phyloP scores from a whole-genome alignment of 2,113 vertebrate species.

The Trematocara variabile region DNA sequence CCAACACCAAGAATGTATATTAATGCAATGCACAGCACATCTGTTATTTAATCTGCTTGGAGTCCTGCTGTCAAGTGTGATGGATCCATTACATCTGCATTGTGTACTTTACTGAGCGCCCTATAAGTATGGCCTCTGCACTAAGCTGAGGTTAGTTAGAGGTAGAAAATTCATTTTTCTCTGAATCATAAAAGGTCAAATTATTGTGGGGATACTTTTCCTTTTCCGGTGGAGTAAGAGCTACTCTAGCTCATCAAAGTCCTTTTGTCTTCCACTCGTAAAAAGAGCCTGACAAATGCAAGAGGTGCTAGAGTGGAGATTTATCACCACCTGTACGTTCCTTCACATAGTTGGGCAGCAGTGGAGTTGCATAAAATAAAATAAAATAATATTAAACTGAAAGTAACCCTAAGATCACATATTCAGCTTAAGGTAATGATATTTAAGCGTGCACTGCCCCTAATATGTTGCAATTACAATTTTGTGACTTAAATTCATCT shows the following conservation, averaged over 20 bases:
- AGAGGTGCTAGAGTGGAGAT: neutral
- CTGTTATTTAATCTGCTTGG: neutral
- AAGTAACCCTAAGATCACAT: neutral
- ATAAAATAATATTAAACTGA: neutral
- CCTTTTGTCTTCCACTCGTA: conserved; percentile 15
- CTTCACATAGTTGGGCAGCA: neutral
- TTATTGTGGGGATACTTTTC: neutral
- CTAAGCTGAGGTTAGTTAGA: conserved; percentile 3
- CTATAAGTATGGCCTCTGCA: conserved; percentile 6
- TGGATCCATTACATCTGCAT: conserved; percentile 33
- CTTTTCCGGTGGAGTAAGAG: neutral
- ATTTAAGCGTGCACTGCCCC: neutral
- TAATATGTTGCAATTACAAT: neutral
- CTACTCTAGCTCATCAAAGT: neutral
- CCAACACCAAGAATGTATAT: neutral
- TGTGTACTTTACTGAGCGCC: neutral
- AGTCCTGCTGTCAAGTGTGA: neutral
- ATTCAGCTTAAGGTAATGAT: neutral
- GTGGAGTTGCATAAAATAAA: conserved; percentile 1
- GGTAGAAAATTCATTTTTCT: conserved; percentile 8
- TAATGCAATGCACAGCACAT: neutral
- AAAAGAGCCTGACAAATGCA: neutral
- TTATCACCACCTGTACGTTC: conserved; percentile 15
- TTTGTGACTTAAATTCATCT: neutral
- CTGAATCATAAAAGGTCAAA: neutral